These are phyloP conservation scores for Herminia tarsipennalis DNA, from an alignment of 2,888 invertebrate species.

Conservation along the genomic window DNA sequence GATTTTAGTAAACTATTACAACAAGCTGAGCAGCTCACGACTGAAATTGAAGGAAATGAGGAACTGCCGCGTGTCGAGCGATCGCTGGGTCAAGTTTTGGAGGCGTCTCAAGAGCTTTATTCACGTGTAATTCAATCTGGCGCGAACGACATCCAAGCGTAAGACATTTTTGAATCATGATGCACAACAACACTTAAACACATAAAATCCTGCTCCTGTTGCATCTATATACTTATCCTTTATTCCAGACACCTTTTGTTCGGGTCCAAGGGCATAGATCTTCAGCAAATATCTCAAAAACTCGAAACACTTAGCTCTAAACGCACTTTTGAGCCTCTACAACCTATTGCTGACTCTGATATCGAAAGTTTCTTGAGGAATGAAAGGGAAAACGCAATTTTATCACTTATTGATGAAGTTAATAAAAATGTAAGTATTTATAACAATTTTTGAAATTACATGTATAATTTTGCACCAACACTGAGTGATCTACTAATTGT, in stretches of 20 bases:
- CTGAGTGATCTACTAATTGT: too few relatives aligned
- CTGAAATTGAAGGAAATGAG: slow-evolving; percentile 94
- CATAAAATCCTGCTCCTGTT: too few relatives aligned
- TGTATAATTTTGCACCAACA: too few relatives aligned
- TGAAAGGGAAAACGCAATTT: slow-evolving; percentile 97
- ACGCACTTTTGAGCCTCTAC: slow-evolving; percentile 94
- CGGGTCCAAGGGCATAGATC: slow-evolving; percentile 96
- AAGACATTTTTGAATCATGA: slow-evolving; percentile 62
- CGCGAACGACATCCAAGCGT: slow-evolving; percentile 97
- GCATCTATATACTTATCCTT: too few relatives aligned
- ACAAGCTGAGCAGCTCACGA: slow-evolving; percentile 96
- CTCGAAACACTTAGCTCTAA: slow-evolving; percentile 95
- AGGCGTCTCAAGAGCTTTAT: slow-evolving; percentile 95
- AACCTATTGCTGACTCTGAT: slow-evolving; percentile 96
- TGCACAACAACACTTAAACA: background rate
- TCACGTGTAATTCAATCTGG: slow-evolving; percentile 94
- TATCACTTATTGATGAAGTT: slow-evolving; percentile 95
- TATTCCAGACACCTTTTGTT: slow-evolving; percentile 92
- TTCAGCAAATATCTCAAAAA: slow-evolving; percentile 97
- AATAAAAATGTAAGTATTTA: slow-evolving; percentile 93
- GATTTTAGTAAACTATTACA: slow-evolving; percentile 95
- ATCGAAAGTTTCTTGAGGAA: slow-evolving; percentile 95
- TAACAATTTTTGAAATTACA: too few relatives aligned
- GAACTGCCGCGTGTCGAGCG: slow-evolving; percentile 95
- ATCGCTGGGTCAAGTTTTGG: slow-evolving; percentile 95